These are phyloP conservation scores for Ennomos fuscantarius DNA, from an alignment of 2,888 invertebrate species.

Conservation along the genomic window DNA sequence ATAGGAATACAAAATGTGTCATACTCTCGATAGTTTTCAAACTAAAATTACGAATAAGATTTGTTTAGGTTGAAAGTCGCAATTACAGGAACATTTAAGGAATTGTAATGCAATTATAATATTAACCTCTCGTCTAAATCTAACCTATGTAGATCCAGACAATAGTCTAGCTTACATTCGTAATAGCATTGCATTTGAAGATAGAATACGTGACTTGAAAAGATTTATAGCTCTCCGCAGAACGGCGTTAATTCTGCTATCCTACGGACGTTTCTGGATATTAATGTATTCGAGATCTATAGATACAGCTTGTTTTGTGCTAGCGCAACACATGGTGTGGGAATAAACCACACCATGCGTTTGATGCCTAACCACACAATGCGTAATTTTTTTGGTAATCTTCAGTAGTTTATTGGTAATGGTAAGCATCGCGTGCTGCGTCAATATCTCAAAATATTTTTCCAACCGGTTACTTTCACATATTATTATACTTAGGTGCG, in stretches of 20 bases:
- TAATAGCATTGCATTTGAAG: slow-evolving; percentile 66
- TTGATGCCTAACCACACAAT: neutral
- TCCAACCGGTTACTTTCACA: no score
- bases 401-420: slow-evolving; percentile 6
- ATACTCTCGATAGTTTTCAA: no score
- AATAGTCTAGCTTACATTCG: slow-evolving; percentile 34
- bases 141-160: slow-evolving; percentile 3
- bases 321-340: slow-evolving; percentile 26
- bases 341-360: slow-evolving; percentile 29
- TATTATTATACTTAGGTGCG: no score
- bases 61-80: no score
- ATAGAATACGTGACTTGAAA: slow-evolving; percentile 66
- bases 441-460: no score
- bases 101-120: no score
- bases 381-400: slow-evolving; percentile 6
- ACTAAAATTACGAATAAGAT: no score
- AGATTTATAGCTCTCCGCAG: slow-evolving; percentile 58
- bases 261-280: slow-evolving; percentile 54
- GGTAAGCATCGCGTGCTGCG: neutral
- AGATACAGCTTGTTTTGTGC: slow-evolving; percentile 36
- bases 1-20: no score
- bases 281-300: slow-evolving; percentile 54
- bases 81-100: no score
- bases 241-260: slow-evolving; percentile 60
- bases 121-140: no score